Base-by-base conservation (phyloP, 2,113 vertebrate genomes). In the Odocoileus hemionus region DNA sequence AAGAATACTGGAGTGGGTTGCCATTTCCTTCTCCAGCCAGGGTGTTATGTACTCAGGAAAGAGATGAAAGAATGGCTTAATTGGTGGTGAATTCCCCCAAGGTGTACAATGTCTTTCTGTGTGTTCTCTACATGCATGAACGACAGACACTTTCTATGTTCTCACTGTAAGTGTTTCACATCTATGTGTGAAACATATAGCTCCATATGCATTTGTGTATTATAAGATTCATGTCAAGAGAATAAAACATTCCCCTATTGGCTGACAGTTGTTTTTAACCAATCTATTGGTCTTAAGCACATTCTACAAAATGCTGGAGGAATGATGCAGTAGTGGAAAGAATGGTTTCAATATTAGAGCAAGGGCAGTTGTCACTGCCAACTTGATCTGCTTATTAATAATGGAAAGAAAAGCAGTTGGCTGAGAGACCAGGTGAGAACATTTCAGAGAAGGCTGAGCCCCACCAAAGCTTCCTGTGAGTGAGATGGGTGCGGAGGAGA, bases 291-390 rank as follows among this genome's bases (percentile, higher is more conserved):
- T 61, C 25, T 91, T 86, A 64, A 50, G 36, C 36, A 33, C 26
- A 15, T 86, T 89, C 78, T 87, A n/a, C 45, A 84, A 95, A 84
- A 85, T 47, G 23, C 78, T 91, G 50, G 16, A 64, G 52, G 55
- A 94, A 86, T 61, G 94, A 94, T 84, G 94, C 50, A 13, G n/a
- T 92, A 57, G 95, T 98, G 98, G 94, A 98, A 98, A 97, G 85
- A 95, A 96, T 97, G 89, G 97, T 96, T 95, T 92, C 86, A 94
- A 83, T 82, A 92, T 94, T 83, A 96, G 74, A 94, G 85, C 79
- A 97, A 97, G 61, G 76, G 11, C 28, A 55, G 54, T 57, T 86
- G 79, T 85, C 67, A 60, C 50, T 95, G 97, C 89, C 97, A 96
- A 96, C 19, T 50, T 45, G n/a, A 78, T 52, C 95, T 83, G 58